These are phyloP conservation scores for Tryphoninae sp. DNA, from an alignment of 2,888 invertebrate species.

Conservation along the genomic window DNA sequence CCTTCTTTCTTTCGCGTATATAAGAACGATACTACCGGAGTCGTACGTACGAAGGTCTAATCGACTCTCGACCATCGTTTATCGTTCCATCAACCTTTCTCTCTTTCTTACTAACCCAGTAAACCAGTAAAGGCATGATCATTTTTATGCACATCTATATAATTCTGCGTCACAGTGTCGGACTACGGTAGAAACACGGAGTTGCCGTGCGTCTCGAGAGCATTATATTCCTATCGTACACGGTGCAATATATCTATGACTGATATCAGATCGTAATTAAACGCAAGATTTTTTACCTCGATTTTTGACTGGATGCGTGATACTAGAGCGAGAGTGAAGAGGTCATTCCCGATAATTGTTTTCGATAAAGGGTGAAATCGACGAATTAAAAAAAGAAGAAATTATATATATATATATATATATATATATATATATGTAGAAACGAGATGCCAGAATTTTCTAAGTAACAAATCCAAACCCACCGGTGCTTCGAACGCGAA, in stretches of 20 bases:
- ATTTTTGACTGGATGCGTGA: conserved; percentile 68
- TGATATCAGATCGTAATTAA: neutral
- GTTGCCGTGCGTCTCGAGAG: conserved; percentile 38
- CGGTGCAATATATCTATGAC: neutral
- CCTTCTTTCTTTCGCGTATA: conserved; percentile 19
- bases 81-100: neutral
- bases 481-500: neutral
- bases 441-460: no score
- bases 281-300: conserved; percentile 16
- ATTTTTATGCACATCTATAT: conserved; percentile 21
- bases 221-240: neutral
- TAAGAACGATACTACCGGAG: neutral
- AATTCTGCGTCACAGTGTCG: conserved; percentile 37
- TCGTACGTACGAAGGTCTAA: neutral
- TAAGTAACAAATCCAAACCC: neutral
- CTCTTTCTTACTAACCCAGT: conserved; percentile 48
- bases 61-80: conserved; percentile 54
- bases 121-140: conserved; percentile 54
- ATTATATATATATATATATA: neutral
- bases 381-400: conserved; percentile 9
- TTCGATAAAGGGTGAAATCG: conserved; percentile 1
- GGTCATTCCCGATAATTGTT: conserved; percentile 26
- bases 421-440: no score
- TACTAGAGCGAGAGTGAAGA: conserved; percentile 52
- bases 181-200: conserved; percentile 38